A percentile compares a stretch with the other conserved stretches of the same genome.
Conservation (phyloP, 2,797 vertebrate species). For the Emys orbicularis region DNA sequence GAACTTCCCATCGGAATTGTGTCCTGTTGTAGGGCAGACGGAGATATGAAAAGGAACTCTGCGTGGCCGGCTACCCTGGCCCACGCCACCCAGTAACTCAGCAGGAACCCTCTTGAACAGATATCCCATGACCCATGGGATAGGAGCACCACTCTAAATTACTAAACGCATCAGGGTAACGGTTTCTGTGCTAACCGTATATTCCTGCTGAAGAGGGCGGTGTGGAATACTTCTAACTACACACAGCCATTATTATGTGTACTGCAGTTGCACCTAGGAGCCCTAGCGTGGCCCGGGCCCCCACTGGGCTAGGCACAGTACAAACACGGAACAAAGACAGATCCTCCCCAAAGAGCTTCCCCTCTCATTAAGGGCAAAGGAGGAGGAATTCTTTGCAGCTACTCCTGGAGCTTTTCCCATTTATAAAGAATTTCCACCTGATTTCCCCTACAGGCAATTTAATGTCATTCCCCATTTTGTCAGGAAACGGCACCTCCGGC, state of each 20-base stretch:
- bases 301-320: background rate
- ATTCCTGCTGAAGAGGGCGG: background rate
- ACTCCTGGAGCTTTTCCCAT: background rate
- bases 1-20: slow-evolving; percentile 97
- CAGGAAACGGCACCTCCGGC: background rate
- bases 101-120: background rate
- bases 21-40: slow-evolving; percentile 78
- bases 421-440: too few species aligned
- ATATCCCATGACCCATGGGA: background rate
- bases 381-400: background rate
- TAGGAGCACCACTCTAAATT: background rate
- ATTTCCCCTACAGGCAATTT: background rate
- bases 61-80: background rate
- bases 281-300: background rate
- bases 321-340: background rate
- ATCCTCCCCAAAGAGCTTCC: background rate
- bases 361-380: background rate
- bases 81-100: background rate
- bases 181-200: background rate
- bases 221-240: background rate
- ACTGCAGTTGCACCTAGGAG: background rate
- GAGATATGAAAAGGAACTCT: rapidly evolving
- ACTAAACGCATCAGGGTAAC: too few species aligned
- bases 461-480: background rate
- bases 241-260: background rate